Conservation (phyloP, 2,888 invertebrate species). For the Brachylomia viminalis region DNA sequence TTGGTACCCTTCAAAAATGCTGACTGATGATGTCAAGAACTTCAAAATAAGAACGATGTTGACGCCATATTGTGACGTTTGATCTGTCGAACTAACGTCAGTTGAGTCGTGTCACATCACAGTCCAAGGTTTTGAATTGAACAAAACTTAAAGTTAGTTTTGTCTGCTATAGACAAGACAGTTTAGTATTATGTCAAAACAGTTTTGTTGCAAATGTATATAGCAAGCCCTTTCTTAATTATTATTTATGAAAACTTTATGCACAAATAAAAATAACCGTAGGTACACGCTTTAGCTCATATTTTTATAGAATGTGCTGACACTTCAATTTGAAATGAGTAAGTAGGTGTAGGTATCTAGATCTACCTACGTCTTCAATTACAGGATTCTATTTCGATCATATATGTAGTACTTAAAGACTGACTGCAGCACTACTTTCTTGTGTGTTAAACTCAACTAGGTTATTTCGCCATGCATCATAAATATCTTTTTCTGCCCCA, state of each 20-base stretch:
- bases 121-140: conserved; percentile 2
- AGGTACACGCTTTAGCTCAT: too few species aligned
- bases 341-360: background rate
- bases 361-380: conserved; percentile 1
- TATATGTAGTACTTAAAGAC: background rate
- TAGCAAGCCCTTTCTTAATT: background rate
- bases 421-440: conserved; percentile 5
- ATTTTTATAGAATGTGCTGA: background rate
- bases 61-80: conserved; percentile 23
- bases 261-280: background rate
- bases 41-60: conserved; percentile 12
- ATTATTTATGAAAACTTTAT: background rate
- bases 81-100: conserved; percentile 27
- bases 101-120: background rate
- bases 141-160: conserved; percentile 34
- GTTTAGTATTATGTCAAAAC: conserved; percentile 8
- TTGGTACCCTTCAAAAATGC: background rate
- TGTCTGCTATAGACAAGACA: background rate
- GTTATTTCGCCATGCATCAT: conserved; percentile 33
- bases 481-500: conserved; percentile 39
- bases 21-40: background rate
- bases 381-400: conserved; percentile 11
- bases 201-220: background rate
- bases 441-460: conserved; percentile 9
- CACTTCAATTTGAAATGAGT: background rate